Percentiles rank a stretch among this genome's conserved stretches.
phyloP scores from a whole-genome alignment of 2,113 vertebrate genomes.

The Paralichthys olivaceus region DNA sequence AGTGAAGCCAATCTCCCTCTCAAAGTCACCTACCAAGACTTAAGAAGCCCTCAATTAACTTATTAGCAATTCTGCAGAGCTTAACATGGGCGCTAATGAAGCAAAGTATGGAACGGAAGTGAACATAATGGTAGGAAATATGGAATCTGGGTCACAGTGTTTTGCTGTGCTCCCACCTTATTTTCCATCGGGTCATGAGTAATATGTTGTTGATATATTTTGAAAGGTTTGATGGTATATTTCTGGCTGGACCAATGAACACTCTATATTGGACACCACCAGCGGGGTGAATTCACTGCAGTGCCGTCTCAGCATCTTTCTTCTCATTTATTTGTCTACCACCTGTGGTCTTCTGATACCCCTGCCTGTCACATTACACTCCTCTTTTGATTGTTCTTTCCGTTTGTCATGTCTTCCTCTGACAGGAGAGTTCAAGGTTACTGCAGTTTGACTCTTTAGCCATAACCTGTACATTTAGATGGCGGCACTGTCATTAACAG shows the following conservation, averaged over 20 bases:
- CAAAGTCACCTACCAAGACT: constrained; percentile 79
- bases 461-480: too few species aligned
- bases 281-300: neutral
- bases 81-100: constrained; percentile 70
- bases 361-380: neutral
- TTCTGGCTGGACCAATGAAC: constrained; percentile 5
- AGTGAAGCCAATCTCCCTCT: constrained; percentile 65
- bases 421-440: neutral
- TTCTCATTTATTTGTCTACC: constrained; percentile 2
- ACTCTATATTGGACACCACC: neutral
- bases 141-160: constrained; percentile 30
- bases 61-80: constrained; percentile 69
- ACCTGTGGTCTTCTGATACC: neutral
- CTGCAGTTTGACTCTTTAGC: neutral
- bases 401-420: neutral
- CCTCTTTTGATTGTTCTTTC: neutral
- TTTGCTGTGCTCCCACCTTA: constrained; percentile 2
- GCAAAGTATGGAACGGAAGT: constrained; percentile 55
- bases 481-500: too few species aligned
- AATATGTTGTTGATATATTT: constrained; percentile 19
- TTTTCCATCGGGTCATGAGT: constrained; percentile 24
- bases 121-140: constrained; percentile 54
- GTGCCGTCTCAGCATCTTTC: neutral
- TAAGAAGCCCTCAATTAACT: constrained; percentile 76
- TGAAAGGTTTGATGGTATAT: constrained; percentile 25